These are phyloP conservation scores for Diuraphis noxia DNA, from an alignment of 1,140 invertebrate species.

Conservation along the genomic window DNA sequence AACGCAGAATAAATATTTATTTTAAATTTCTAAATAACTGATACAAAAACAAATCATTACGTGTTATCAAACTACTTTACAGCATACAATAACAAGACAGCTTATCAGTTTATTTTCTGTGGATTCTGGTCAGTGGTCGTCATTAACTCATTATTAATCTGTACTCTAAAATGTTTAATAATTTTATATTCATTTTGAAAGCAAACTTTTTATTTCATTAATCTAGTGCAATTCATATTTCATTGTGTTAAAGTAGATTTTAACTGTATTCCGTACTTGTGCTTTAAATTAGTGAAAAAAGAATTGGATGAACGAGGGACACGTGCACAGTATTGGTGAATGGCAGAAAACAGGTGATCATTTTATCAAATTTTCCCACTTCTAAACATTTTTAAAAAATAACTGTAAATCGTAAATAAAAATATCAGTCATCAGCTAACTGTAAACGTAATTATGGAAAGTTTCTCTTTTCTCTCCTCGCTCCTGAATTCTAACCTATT, in stretches of 20 bases:
- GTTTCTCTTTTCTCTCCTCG: not conserved
- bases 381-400: not conserved
- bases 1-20: too few species aligned
- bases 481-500: not conserved
- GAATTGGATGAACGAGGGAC: not conserved
- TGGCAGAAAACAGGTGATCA: constrained; percentile 37
- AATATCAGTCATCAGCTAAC: not conserved
- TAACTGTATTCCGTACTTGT: not conserved
- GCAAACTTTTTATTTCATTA: not conserved
- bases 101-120: too few species aligned
- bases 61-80: too few species aligned
- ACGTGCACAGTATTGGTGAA: not conserved
- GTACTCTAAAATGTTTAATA: too few species aligned
- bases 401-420: constrained; percentile 17
- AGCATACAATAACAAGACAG: too few species aligned
- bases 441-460: not conserved
- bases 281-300: not conserved
- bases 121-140: too few species aligned
- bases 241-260: not conserved
- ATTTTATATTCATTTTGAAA: not conserved
- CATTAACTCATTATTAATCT: too few species aligned
- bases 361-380: constrained; percentile 33
- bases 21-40: too few species aligned
- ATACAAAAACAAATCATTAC: too few species aligned
- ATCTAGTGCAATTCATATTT: not conserved